phyloP scores from a whole-genome alignment of 2,113 vertebrate species.

The Misgurnus mizolepis region DNA sequence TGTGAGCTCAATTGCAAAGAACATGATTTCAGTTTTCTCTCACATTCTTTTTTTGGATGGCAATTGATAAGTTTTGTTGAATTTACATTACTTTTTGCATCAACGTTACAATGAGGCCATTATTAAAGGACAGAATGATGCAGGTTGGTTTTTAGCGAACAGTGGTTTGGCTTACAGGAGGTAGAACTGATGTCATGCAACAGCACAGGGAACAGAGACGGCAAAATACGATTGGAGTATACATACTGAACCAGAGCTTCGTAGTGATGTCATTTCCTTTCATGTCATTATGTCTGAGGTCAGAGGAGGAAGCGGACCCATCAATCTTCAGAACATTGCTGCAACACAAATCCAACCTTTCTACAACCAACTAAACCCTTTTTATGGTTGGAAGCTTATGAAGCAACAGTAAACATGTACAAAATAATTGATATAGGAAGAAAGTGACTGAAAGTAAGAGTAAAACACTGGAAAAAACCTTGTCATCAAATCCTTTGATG shows the following conservation, averaged over 20 bases:
- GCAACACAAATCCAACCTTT: slow-evolving; percentile 55
- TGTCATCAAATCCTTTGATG: not conserved
- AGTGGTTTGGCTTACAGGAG: slow-evolving; percentile 50
- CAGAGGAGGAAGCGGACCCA: slow-evolving; percentile 68
- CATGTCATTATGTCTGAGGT: slow-evolving; percentile 74
- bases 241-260: slow-evolving; percentile 77
- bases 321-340: slow-evolving; percentile 62
- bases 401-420: not conserved
- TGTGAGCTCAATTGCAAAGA: not conserved
- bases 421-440: not conserved
- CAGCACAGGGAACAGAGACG: slow-evolving; percentile 73
- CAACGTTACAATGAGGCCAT: not conserved
- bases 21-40: not conserved
- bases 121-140: not conserved
- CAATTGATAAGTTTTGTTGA: not conserved
- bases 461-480: not conserved
- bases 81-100: not conserved
- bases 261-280: slow-evolving; percentile 70
- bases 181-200: slow-evolving; percentile 74
- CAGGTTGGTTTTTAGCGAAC: slow-evolving; percentile 35
- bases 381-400: slow-evolving; percentile 17
- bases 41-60: not conserved
- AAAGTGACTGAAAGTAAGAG: not conserved
- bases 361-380: slow-evolving; percentile 26
- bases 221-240: slow-evolving; percentile 70